Conservation (phyloP, 2,113 vertebrate genomes). For the Chascanopsetta lugubris region DNA sequence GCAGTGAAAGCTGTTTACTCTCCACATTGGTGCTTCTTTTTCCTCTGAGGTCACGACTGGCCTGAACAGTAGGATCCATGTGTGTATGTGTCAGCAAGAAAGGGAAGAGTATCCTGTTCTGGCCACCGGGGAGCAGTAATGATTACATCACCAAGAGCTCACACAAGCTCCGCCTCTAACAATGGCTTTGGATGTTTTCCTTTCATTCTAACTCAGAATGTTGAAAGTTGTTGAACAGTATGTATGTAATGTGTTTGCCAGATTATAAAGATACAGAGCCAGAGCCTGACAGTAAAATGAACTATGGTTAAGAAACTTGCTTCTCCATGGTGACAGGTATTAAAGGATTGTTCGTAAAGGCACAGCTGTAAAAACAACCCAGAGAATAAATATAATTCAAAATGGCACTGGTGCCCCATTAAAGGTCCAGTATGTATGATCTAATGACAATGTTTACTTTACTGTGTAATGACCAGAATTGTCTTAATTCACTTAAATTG, state of each 20-base stretch:
- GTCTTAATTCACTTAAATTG: too few species aligned
- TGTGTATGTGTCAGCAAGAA: slow-evolving; percentile 2
- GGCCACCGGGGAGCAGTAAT: slow-evolving; percentile 29
- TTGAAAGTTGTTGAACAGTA: not conserved
- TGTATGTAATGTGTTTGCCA: not conserved
- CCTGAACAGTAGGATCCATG: slow-evolving; percentile 4
- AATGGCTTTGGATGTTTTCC: not conserved
- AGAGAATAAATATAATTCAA: too few species aligned
- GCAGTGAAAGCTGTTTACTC: not conserved
- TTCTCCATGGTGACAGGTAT: not conserved
- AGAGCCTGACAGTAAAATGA: not conserved
- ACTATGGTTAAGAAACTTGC: not conserved
- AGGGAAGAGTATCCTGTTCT: not conserved
- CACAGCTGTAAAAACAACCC: too few species aligned
- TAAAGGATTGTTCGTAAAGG: too few species aligned
- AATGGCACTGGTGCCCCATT: too few species aligned
- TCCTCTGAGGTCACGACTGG: slow-evolving; percentile 41
- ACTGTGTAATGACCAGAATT: too few species aligned
- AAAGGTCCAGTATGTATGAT: not conserved
- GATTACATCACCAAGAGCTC: too few species aligned
- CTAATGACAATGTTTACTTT: too few species aligned
- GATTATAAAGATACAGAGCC: not conserved
- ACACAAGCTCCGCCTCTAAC: not conserved
- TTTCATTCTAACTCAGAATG: not conserved
- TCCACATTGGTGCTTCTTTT: slow-evolving; percentile 10